Conservation (phyloP, 2,797 vertebrate genomes). For the Hipposideros larvatus region DNA sequence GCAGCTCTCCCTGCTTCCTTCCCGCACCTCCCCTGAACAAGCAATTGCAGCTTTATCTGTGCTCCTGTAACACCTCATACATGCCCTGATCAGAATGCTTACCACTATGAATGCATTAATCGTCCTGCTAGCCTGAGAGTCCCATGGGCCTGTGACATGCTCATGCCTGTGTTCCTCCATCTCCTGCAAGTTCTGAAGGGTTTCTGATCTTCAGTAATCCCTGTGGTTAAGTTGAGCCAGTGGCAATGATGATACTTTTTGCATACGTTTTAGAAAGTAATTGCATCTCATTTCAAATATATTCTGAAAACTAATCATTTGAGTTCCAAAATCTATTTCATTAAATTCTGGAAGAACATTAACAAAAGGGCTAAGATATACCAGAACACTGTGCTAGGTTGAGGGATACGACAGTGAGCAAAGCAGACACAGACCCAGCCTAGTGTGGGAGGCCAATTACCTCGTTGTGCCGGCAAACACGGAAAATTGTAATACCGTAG, state of each 20-base stretch:
- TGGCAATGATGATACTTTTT: not conserved
- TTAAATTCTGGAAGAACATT: not conserved
- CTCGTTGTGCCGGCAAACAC: not conserved
- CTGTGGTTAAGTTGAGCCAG: not conserved
- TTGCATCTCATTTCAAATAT: not conserved
- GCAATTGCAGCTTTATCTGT: not conserved
- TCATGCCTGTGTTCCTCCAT: not conserved
- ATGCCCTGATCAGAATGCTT: too few relatives aligned
- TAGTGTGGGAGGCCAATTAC: not conserved
- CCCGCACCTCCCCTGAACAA: not conserved
- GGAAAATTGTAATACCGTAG: accelerated
- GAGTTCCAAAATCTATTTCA: not conserved
- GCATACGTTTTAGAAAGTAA: slow-evolving; percentile 4
- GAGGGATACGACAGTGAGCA: not conserved
- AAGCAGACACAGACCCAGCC: not conserved
- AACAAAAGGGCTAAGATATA: not conserved
- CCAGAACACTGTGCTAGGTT: not conserved
- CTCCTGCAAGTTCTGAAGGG: not conserved
- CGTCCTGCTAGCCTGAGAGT: not conserved
- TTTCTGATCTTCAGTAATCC: not conserved
- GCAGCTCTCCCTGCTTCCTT: not conserved
- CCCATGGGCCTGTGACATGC: not conserved
- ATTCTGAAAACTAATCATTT: not conserved
- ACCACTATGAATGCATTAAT: not conserved
- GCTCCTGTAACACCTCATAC: not conserved